These are phyloP conservation scores for Oreortyx pictus DNA, from an alignment of 2,797 vertebrate species.

Conservation along the genomic window DNA sequence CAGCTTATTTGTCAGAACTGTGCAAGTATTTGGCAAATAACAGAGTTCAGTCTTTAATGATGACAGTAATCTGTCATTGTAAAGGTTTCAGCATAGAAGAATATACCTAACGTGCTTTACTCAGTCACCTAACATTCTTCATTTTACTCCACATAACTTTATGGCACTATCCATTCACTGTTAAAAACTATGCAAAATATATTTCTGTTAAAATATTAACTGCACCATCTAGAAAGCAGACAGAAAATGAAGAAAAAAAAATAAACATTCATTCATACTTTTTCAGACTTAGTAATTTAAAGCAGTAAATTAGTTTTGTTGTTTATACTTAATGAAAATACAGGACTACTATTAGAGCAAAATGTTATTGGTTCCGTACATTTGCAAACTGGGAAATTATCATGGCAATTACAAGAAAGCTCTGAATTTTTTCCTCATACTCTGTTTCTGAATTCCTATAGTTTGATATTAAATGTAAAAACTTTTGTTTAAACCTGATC, in stretches of 20 bases:
- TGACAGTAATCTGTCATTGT: slow-evolving; percentile 65
- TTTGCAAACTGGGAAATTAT: background rate
- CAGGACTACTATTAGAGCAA: background rate
- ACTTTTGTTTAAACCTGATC: background rate
- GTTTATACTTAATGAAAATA: background rate
- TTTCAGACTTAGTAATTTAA: background rate
- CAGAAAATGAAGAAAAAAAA: background rate
- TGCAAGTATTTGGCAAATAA: slow-evolving; percentile 63
- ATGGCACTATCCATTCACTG: background rate
- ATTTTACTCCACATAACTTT: slow-evolving; percentile 8
- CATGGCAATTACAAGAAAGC: background rate
- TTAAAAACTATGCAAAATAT: background rate
- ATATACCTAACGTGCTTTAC: slow-evolving; percentile 56
- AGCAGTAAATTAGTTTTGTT: background rate
- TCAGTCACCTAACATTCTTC: background rate
- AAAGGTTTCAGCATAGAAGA: slow-evolving; percentile 39
- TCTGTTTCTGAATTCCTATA: background rate
- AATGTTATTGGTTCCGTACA: background rate
- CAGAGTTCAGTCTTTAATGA: slow-evolving; percentile 49
- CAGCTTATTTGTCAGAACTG: slow-evolving; percentile 42
- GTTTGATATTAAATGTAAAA: background rate
- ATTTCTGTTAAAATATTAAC: slow-evolving; percentile 23
- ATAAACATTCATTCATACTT: background rate
- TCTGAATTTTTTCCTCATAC: background rate
- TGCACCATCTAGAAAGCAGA: background rate